Evolutionary conservation across 2,797 vertebrate species (phyloP), one percentile per base, ranked within the genome.

Genomic region (Premnoplex brunnescens): DNA sequence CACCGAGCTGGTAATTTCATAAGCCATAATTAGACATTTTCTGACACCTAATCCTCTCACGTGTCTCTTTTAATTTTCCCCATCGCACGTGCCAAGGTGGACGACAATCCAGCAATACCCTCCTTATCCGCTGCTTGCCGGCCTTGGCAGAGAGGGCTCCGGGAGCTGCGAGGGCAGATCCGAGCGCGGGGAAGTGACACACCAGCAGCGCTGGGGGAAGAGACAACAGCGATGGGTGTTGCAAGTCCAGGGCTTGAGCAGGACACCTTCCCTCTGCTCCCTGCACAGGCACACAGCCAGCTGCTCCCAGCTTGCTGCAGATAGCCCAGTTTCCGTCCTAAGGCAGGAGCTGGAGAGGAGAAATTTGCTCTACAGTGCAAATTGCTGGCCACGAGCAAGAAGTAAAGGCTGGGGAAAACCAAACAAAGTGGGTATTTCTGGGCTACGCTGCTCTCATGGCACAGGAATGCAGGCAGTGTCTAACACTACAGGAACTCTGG

Each of bases 21-120:
- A 82, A 93, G 75, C 82, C 78, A 34, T 75, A 95, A 82, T 87
- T 89, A 95, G 88, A 49, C 1, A 4, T 63, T 85, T 93, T 91
- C 88, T 87, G 71, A 88, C 88, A 93, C 51, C 37, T 85, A 64
- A 78, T 91, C 78, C 3, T 2, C 71, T 91, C 67, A 14, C 34
- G 78, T 51, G 85, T 41, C 85, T 89, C 74, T 67, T 91, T 63
- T 44, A 85, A 68, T 82, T 78, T 91, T 56, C 67, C 49, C 71
- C 67, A 48, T 56, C 0, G 2, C 72, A 71, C 1, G 16, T 22
- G 74, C 71, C 48, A 49, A 48, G 73, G 73, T 60, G 49, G 75
- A 49, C 0, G 13, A 63, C 90, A 72, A 77, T 59, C 49, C 56
- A 84, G 46, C 48, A n/a, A n/a, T 26, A 58, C 58, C 26, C 22